These are phyloP conservation scores for Lordiphosa collinella DNA, from an alignment of 1,140 invertebrate genomes.

Conservation along the genomic window DNA sequence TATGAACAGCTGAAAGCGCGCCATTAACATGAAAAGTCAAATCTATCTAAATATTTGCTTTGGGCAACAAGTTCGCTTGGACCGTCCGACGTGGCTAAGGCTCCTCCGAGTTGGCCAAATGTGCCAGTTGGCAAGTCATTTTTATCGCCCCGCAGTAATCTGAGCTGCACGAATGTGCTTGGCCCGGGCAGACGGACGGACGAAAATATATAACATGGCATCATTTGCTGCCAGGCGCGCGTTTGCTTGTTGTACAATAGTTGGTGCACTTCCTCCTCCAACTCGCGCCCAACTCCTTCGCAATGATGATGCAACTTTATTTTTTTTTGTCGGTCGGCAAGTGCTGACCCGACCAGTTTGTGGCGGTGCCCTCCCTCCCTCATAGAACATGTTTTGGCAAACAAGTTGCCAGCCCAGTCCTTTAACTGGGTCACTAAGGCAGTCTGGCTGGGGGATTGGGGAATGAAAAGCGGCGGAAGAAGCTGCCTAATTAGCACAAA, in stretches of 20 bases:
- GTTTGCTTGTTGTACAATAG: slow-evolving; percentile 75
- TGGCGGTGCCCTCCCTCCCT: not conserved
- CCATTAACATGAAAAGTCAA: slow-evolving; percentile 78
- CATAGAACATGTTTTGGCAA: slow-evolving; percentile 65
- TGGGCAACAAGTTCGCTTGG: slow-evolving; percentile 45
- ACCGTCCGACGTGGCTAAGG: slow-evolving; percentile 5
- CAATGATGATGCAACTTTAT: slow-evolving; percentile 66
- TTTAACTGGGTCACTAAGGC: slow-evolving; percentile 73
- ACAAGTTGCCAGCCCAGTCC: slow-evolving; percentile 61
- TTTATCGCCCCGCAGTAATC: slow-evolving; percentile 74
- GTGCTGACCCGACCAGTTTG: slow-evolving; percentile 49
- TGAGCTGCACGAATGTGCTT: slow-evolving; percentile 73
- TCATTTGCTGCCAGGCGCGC: slow-evolving; percentile 74
- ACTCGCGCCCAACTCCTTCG: slow-evolving; percentile 14
- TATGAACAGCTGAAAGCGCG: slow-evolving; percentile 76
- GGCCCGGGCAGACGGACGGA: slow-evolving; percentile 21
- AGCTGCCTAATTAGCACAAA: slow-evolving; percentile 52
- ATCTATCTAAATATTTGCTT: slow-evolving; percentile 77
- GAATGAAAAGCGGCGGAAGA: slow-evolving; percentile 3
- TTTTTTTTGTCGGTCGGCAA: slow-evolving; percentile 15
- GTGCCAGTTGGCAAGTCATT: slow-evolving; percentile 77
- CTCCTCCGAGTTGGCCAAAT: slow-evolving; percentile 49
- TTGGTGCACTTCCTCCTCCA: slow-evolving; percentile 30
- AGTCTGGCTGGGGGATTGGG: slow-evolving; percentile 12
- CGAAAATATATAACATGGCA: slow-evolving; percentile 72